A percentile compares a stretch with the other conserved stretches of the same genome.
Conservation (phyloP, 2,888 invertebrate species). For the Corbicula japonica region DNA sequence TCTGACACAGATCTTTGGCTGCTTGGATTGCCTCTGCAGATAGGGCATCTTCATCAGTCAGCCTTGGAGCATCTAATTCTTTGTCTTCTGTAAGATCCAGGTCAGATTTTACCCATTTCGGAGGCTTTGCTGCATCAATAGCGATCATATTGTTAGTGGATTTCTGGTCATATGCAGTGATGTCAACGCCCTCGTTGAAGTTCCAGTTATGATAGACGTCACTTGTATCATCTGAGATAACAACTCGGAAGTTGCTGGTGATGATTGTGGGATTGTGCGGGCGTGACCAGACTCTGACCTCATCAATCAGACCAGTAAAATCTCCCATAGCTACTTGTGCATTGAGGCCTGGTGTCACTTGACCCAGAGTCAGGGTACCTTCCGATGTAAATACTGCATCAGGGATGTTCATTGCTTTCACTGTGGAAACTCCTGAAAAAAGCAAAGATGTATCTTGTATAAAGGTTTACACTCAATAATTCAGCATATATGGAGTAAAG, state of each 20-base stretch:
- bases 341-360: constrained; percentile 60
- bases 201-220: constrained; percentile 73
- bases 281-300: constrained; percentile 75
- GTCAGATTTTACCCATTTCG: constrained; percentile 72
- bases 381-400: constrained; percentile 61
- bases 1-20: constrained; percentile 51
- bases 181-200: constrained; percentile 71
- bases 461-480: too few relatives aligned
- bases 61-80: constrained; percentile 33
- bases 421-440: constrained; percentile 57
- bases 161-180: constrained; percentile 60
- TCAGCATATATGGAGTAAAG: too few relatives aligned
- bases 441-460: constrained; percentile 2
- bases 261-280: constrained; percentile 75
- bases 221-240: constrained; percentile 61
- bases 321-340: constrained; percentile 53
- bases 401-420: constrained; percentile 65
- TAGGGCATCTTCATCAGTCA: constrained; percentile 41
- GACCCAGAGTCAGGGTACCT: constrained; percentile 71
- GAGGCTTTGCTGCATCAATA: constrained; percentile 55
- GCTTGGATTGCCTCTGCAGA: constrained; percentile 29
- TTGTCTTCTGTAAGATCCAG: constrained; percentile 58
- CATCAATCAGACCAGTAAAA: constrained; percentile 74
- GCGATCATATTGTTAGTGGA: constrained; percentile 65
- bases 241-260: constrained; percentile 65